phyloP scores from a whole-genome alignment of 2,888 invertebrate genomes.

The Parelbella ahira region DNA sequence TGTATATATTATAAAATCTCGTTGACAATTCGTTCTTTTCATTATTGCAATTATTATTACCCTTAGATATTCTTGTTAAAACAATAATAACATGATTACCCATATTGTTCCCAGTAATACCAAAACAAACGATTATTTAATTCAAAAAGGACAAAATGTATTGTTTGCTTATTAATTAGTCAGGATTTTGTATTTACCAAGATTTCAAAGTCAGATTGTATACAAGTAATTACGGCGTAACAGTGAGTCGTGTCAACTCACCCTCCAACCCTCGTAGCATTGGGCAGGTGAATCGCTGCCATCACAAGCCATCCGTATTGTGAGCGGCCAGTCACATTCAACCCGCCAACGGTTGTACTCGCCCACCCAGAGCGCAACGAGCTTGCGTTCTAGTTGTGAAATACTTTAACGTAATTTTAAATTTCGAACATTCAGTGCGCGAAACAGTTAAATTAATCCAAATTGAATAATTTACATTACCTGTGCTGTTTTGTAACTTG shows the following conservation, averaged over 20 bases:
- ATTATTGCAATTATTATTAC: too few relatives aligned
- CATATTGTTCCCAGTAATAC: too few relatives aligned
- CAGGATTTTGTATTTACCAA: slow-evolving; percentile 4
- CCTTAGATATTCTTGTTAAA: too few relatives aligned
- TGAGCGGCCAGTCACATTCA: slow-evolving; percentile 17
- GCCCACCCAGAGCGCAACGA: slow-evolving; percentile 23
- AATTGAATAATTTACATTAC: slow-evolving; percentile 9
- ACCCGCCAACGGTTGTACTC: slow-evolving; percentile 21
- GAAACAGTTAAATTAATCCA: slow-evolving; percentile 14
- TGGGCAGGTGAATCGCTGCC: slow-evolving; percentile 25
- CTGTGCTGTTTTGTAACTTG: slow-evolving; percentile 20
- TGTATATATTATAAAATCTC: too few relatives aligned
- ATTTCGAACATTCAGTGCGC: slow-evolving; percentile 22
- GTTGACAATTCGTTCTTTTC: too few relatives aligned
- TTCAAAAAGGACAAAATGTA: too few relatives aligned
- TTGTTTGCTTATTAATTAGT: too few relatives aligned
- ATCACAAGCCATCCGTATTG: slow-evolving; percentile 17
- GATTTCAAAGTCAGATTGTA: slow-evolving; percentile 20
- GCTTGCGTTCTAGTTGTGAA: slow-evolving; percentile 23
- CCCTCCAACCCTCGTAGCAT: slow-evolving; percentile 22
- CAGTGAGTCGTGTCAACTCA: slow-evolving; percentile 28
- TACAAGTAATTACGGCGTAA: slow-evolving; percentile 32
- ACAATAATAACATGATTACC: too few relatives aligned
- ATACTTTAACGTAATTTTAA: slow-evolving; percentile 20
- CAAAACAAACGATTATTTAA: too few relatives aligned